Evolutionary conservation across 2,113 vertebrate genomes (phyloP).

Genomic region (Gnathonemus echidnorhynchus): DNA sequence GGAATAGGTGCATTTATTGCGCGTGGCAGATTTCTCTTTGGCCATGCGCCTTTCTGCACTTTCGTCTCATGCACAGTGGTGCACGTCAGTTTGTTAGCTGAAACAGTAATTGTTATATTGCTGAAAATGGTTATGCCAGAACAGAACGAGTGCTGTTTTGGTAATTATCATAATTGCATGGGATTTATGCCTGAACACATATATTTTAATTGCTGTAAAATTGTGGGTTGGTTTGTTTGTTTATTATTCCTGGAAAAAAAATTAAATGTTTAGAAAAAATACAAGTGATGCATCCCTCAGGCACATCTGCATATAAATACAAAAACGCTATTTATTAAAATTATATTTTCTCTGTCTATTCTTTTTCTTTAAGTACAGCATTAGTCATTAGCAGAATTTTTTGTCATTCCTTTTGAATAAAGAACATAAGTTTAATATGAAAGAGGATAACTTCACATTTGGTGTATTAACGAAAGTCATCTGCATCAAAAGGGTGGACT

Average conservation of each 20-base stretch:
- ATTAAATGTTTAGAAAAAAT: not conserved
- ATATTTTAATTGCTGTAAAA: conserved; percentile 58
- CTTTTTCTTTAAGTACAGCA: not conserved
- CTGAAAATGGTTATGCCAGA: conserved; percentile 41
- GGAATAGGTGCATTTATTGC: conserved; percentile 68
- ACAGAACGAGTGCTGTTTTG: conserved; percentile 58
- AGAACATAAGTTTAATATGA: not conserved
- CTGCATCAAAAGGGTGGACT: not conserved
- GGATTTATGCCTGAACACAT: conserved; percentile 52
- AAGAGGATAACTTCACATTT: not conserved
- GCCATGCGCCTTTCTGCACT: conserved; percentile 46
- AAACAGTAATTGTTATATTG: conserved; percentile 64
- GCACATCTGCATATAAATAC: not conserved
- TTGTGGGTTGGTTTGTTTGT: conserved; percentile 41
- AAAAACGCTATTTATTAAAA: not conserved
- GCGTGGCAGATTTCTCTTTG: conserved; percentile 57
- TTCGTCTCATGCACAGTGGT: conserved; percentile 37
- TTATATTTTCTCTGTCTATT: not conserved
- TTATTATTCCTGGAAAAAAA: not conserved
- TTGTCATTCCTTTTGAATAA: not conserved
- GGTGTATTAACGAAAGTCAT: not conserved
- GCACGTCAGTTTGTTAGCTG: conserved; percentile 28
- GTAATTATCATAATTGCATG: conserved; percentile 67
- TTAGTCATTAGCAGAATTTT: not conserved
- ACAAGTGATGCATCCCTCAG: not conserved